Evolutionary conservation across 1,140 invertebrate genomes (phyloP).

Genomic region (Elysia chlorotica): DNA sequence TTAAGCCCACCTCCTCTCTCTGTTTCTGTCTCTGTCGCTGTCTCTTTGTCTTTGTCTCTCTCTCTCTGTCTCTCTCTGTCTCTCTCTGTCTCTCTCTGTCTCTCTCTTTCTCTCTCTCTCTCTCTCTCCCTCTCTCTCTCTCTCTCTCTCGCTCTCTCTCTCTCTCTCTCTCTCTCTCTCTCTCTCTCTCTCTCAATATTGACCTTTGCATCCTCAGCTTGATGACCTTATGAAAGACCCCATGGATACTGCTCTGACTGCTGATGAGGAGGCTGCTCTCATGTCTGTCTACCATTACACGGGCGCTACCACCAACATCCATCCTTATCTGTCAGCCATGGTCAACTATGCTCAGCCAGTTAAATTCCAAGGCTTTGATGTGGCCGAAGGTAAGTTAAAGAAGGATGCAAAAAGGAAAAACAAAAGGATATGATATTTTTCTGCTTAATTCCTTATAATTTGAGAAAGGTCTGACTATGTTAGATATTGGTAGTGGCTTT

Average conservation of each 20-base stretch:
- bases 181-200: background rate
- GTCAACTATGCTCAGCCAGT: slow-evolving; percentile 99
- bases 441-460: no score
- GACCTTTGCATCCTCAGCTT: slow-evolving; percentile 17
- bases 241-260: slow-evolving; percentile 55
- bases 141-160: no score
- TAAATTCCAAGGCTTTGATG: slow-evolving; percentile 97
- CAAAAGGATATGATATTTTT: no score
- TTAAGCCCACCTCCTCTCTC: no score
- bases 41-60: no score
- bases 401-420: no score
- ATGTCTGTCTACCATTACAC: slow-evolving; percentile 80
- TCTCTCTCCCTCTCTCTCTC: background rate
- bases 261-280: slow-evolving; percentile 68
- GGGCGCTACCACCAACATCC: slow-evolving; percentile 97
- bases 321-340: slow-evolving; percentile 97
- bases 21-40: no score
- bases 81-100: no score
- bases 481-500: no score
- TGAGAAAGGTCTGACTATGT: no score
- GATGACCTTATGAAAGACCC: slow-evolving; percentile 29
- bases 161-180: background rate
- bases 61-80: no score
- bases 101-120: background rate
- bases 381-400: slow-evolving; percentile 86